Conservation (phyloP, 2,888 invertebrate species). For the Timema podura region DNA sequence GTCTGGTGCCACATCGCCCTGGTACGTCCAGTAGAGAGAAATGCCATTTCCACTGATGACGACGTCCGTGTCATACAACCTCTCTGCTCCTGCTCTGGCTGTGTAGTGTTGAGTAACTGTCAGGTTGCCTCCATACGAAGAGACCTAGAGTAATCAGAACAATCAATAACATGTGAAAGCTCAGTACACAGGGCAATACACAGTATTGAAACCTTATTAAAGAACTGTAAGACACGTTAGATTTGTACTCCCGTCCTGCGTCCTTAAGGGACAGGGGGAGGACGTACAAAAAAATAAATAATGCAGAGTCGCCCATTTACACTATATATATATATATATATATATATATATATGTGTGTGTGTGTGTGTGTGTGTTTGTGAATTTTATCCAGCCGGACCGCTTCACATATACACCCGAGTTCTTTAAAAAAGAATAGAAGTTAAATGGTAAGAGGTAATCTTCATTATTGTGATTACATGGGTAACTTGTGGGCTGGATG, state of each 20-base stretch:
- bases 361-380: too few species aligned
- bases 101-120: constrained; percentile 69
- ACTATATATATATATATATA: background rate
- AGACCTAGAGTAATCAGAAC: constrained; percentile 50
- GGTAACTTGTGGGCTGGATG: too few species aligned
- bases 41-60: constrained; percentile 75
- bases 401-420: too few species aligned
- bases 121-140: constrained; percentile 83
- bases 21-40: constrained; percentile 71
- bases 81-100: constrained; percentile 50
- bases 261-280: background rate
- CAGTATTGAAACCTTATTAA: background rate
- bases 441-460: too few species aligned
- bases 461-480: too few species aligned
- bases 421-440: too few species aligned
- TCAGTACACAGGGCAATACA: background rate
- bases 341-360: too few species aligned
- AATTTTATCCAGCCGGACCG: too few species aligned
- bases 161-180: background rate
- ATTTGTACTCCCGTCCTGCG: background rate
- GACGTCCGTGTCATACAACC: constrained; percentile 70
- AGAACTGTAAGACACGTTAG: background rate
- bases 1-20: constrained; percentile 52
- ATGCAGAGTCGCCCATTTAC: background rate
- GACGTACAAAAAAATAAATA: constrained; percentile 3